Evolutionary conservation across 37 sponge, comb jelly and placozoan genomes (phyloP).

Genomic region (Bolinopsis microptera): DNA sequence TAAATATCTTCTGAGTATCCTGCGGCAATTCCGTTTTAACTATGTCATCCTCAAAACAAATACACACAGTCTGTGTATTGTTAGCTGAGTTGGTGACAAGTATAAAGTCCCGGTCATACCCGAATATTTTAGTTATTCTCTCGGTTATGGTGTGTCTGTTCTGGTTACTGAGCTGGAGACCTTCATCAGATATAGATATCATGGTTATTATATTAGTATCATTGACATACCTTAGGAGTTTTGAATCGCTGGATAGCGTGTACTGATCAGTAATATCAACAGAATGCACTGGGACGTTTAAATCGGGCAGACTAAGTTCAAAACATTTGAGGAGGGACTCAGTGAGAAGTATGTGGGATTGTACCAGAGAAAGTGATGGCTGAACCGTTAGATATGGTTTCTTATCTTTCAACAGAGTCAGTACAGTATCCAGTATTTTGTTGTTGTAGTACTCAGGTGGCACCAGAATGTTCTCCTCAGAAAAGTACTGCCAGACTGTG

Average conservation of each 20-base stretch:
- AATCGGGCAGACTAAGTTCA: constrained; percentile 9
- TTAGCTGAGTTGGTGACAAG: neutral
- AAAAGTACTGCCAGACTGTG: constrained; percentile 61
- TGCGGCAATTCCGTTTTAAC: constrained; percentile 7
- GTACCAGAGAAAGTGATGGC: neutral
- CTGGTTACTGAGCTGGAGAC: neutral
- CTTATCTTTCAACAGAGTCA: neutral
- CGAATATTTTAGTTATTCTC: neutral
- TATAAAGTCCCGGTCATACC: constrained; percentile 22
- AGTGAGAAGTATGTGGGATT: constrained; percentile 46
- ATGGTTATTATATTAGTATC: neutral
- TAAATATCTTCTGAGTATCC: constrained; percentile 10
- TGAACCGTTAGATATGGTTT: constrained; percentile 45
- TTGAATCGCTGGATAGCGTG: neutral
- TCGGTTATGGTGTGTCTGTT: constrained; percentile 21
- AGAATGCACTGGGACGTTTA: neutral
- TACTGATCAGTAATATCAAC: neutral
- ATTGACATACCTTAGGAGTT: constrained; percentile 7
- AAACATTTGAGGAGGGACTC: constrained; percentile 46
- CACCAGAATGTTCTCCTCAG: neutral
- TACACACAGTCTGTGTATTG: neutral
- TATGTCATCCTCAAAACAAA: constrained; percentile 55
- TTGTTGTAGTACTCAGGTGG: constrained; percentile 54
- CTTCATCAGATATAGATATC: neutral
- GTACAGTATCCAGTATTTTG: constrained; percentile 23